A percentile compares a stretch with the other conserved stretches of the same genome.
phyloP scores from a whole-genome alignment of 2,797 vertebrate genomes.

The Dryobates pubescens region DNA sequence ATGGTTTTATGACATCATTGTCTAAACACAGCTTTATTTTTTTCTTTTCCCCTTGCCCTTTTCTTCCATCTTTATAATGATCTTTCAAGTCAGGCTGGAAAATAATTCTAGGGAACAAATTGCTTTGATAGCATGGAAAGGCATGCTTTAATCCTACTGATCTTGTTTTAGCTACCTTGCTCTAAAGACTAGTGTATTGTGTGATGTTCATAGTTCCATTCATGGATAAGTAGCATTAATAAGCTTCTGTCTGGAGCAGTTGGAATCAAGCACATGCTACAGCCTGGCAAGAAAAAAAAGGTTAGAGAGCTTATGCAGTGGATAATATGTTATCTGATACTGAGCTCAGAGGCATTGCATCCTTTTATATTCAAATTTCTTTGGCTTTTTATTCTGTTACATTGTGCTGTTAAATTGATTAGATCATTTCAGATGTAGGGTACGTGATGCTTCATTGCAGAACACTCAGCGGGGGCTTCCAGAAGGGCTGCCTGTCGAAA shows the following conservation, averaged over 20 bases:
- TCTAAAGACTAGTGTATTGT: background rate
- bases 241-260: background rate
- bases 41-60: background rate
- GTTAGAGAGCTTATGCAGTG: background rate
- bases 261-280: background rate
- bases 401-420: background rate
- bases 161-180: background rate
- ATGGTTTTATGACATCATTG: background rate
- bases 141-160: background rate
- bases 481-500: background rate
- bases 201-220: background rate
- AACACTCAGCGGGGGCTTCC: background rate
- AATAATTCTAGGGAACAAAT: background rate
- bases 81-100: background rate
- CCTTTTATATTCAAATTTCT: background rate
- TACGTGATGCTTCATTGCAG: background rate
- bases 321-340: background rate
- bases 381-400: background rate
- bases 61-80: background rate
- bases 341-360: background rate
- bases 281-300: background rate
- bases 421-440: background rate
- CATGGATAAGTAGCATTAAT: background rate
- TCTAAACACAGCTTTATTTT: background rate
- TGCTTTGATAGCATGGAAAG: background rate